Base-by-base conservation (phyloP, 2,888 invertebrate species). In the Papilio gigon region DNA sequence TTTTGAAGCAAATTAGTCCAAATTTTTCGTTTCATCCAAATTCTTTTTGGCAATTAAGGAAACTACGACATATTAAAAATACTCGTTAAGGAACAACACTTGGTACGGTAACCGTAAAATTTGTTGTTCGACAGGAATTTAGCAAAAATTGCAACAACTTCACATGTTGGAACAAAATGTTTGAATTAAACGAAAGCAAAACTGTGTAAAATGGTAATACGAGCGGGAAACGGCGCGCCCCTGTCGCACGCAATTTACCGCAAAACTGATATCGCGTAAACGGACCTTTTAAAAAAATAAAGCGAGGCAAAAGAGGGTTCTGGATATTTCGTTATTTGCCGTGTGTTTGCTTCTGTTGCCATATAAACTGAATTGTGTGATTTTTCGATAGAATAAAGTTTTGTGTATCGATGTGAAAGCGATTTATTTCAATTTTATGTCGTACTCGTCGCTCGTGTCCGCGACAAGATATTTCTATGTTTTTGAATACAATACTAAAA, bases 251-350 rank as follows among this genome's bases (percentile, higher is more conserved):
- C 68, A 59, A 58, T 63, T 68, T 17, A 35, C 68, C 68, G 44
- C 63, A 58, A 17, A 68, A 35, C 63, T 58, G 59, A 67, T 67
- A 67, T 62, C 33, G 56, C 61, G 30, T 67, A 27, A 62, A 62
- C 33, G 27, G 44, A 22, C 62, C 42, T 67, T 67, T 61, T 44
- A 62, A 67, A 67, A 44, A 50, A 67, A 63, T 56, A 58, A 58
- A 67, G 62, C 60, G 25, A 33, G 56, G 53, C 5, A 62, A 62
- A 53, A 61, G 53, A 22, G 33, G 27, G 11, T 22, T 20, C 20
- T 40, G 60, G 60, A 53, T 27, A 61, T 61, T 30, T 37, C 30
- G 37, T 67, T 42, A 67, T 61, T 56, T 27, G 42, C 20, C 14
- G 14, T 56, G 20, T 40, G 37, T 67, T 56, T 40, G 4, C 40